Evolutionary conservation across 1,140 invertebrate genomes (phyloP).

Genomic region (Limonius californicus): DNA sequence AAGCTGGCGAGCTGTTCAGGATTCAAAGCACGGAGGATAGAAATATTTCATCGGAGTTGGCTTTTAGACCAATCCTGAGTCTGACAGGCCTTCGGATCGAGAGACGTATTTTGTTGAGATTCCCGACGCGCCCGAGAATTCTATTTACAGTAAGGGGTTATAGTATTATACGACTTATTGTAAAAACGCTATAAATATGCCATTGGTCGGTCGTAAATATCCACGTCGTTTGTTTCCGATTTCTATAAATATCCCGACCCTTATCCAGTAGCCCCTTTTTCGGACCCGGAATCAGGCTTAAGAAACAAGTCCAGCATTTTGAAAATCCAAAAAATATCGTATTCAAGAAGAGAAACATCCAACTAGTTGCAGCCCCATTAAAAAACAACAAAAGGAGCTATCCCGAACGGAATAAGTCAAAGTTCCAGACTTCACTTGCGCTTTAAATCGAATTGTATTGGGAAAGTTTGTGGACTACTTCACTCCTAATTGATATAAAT

Average conservation of each 20-base stretch:
- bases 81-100: slow-evolving; percentile 21
- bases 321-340: too few species aligned
- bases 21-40: slow-evolving; percentile 26
- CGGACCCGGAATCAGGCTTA: too few species aligned
- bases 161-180: slow-evolving; percentile 11
- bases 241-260: too few species aligned
- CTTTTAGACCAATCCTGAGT: slow-evolving; percentile 29
- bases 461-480: slow-evolving; percentile 3
- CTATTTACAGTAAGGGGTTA: slow-evolving; percentile 19
- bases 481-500: slow-evolving; percentile 7
- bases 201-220: not conserved
- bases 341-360: too few species aligned
- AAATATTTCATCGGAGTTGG: slow-evolving; percentile 30
- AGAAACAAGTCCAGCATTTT: too few species aligned
- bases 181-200: slow-evolving; percentile 15
- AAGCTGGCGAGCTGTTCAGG: not conserved
- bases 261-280: too few species aligned
- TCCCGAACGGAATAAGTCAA: not conserved
- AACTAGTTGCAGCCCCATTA: too few species aligned
- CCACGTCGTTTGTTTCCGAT: not conserved
- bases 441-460: slow-evolving; percentile 10
- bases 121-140: slow-evolving; percentile 14
- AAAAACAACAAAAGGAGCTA: not conserved
- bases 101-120: slow-evolving; percentile 18
- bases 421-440: not conserved